Evolutionary conservation across 2,888 invertebrate genomes (phyloP).

Genomic region (Melanchra persicariae): DNA sequence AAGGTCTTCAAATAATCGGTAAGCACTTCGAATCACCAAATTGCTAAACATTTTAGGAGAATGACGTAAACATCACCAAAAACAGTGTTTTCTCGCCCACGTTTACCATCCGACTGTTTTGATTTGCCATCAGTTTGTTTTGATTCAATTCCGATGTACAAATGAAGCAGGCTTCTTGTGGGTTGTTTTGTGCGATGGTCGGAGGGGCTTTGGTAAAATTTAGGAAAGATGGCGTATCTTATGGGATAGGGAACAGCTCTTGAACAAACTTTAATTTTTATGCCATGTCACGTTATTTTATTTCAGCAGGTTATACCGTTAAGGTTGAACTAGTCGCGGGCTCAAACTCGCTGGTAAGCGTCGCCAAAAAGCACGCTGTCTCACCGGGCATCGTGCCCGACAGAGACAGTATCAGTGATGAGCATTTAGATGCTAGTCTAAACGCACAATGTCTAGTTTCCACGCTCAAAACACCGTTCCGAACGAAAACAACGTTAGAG

Average conservation of each 20-base stretch:
- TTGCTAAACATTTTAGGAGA: constrained; percentile 27
- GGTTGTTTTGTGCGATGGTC: constrained; percentile 6
- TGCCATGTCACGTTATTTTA: not conserved
- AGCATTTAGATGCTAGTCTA: no score
- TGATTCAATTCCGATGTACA: constrained; percentile 54
- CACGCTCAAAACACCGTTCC: no score
- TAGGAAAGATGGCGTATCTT: not conserved
- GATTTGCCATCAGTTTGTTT: constrained; percentile 49
- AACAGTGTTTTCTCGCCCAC: constrained; percentile 47
- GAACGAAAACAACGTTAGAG: no score
- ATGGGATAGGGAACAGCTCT: not conserved
- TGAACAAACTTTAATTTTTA: not conserved
- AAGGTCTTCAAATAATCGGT: constrained; percentile 1
- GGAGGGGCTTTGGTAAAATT: not conserved
- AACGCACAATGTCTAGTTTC: no score
- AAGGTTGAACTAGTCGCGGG: no score
- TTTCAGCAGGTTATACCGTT: not conserved
- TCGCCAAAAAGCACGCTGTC: no score
- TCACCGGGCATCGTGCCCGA: no score
- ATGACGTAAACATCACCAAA: constrained; percentile 57
- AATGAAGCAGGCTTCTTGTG: constrained; percentile 30
- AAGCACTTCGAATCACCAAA: constrained; percentile 27
- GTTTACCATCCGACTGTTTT: constrained; percentile 32
- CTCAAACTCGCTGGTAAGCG: no score
- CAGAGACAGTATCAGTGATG: no score